Conservation (phyloP, 2,113 vertebrate genomes). For the Merops nubicus region DNA sequence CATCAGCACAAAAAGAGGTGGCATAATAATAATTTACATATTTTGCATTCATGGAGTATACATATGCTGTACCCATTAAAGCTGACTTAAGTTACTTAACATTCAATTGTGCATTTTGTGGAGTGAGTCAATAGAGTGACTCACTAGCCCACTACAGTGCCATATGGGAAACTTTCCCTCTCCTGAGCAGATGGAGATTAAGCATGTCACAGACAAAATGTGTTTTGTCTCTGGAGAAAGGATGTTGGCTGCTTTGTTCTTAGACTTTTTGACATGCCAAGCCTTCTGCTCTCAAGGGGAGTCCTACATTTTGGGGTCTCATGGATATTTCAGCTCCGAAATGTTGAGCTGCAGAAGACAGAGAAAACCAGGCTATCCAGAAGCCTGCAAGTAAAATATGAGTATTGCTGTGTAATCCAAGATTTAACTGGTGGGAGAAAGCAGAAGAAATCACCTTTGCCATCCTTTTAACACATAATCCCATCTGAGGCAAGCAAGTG, state of each 20-base stretch:
- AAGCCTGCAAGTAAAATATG: not conserved
- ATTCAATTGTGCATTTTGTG: slow-evolving; percentile 61
- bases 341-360: not conserved
- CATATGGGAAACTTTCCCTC: slow-evolving; percentile 70
- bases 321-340: slow-evolving; percentile 16
- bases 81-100: slow-evolving; percentile 65
- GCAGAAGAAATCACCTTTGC: not conserved
- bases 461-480: not conserved
- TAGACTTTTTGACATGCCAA: slow-evolving; percentile 42
- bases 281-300: slow-evolving; percentile 59
- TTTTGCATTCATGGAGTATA: slow-evolving; percentile 43
- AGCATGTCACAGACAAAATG: slow-evolving; percentile 74
- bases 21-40: slow-evolving; percentile 46
- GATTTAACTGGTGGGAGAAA: not conserved
- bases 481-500: not conserved
- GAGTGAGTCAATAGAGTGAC: slow-evolving; percentile 40
- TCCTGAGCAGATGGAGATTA: slow-evolving; percentile 76
- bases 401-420: not conserved
- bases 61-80: slow-evolving; percentile 66
- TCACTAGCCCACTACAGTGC: slow-evolving; percentile 52
- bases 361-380: not conserved
- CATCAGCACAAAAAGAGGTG: slow-evolving; percentile 2
- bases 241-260: slow-evolving; percentile 73
- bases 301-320: slow-evolving; percentile 17
- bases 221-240: slow-evolving; percentile 75